Conservation (phyloP, 2,113 vertebrate genomes). For the Poecile atricapillus region DNA sequence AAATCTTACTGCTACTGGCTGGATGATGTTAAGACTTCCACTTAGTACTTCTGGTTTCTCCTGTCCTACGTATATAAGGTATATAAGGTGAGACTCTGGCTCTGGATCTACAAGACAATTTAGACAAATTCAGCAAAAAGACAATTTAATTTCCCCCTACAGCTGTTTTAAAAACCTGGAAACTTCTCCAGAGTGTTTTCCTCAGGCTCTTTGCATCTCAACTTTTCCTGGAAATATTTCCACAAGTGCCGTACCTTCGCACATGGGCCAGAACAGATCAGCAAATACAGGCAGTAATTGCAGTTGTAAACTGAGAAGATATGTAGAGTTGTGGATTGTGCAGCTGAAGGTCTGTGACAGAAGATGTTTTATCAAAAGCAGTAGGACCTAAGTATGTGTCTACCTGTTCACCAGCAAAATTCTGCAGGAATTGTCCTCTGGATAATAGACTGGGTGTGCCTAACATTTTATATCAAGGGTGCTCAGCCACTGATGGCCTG, state of each 20-base stretch:
- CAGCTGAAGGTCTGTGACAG: neutral
- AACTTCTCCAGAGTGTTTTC: neutral
- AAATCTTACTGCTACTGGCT: neutral
- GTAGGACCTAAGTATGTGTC: neutral
- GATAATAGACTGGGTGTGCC: neutral
- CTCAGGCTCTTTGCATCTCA: neutral
- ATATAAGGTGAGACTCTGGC: neutral
- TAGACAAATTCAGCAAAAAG: neutral
- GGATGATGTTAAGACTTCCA: neutral
- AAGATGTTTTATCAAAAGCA: neutral
- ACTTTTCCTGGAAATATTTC: neutral
- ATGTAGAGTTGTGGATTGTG: rapidly evolving
- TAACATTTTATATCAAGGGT: neutral
- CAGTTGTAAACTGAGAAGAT: neutral
- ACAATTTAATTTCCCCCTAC: neutral
- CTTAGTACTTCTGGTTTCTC: neutral
- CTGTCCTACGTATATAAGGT: neutral
- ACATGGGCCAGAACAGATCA: neutral
- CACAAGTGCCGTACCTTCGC: neutral
- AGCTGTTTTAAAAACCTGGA: neutral
- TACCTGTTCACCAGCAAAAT: neutral
- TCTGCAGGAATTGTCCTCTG: neutral
- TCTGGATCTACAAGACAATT: neutral
- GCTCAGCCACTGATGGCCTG: rapidly evolving
- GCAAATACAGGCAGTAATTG: neutral